Evolutionary conservation across 2,797 vertebrate species (phyloP), one percentile per base, ranked within the genome.

Genomic region (Heteromormyrus szaboi): DNA sequence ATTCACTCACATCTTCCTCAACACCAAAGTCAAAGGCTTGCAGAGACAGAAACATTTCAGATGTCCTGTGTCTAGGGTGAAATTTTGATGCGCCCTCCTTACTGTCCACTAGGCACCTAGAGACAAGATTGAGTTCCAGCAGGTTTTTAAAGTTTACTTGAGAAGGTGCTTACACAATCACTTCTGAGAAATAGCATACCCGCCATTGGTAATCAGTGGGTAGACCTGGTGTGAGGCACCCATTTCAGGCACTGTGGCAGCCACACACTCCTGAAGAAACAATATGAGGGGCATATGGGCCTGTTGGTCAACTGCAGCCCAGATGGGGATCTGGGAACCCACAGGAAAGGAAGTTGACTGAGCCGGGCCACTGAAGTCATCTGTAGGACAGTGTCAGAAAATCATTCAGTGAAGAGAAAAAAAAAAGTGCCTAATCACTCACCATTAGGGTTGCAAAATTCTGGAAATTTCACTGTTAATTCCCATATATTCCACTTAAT

Each of bases 261-360:
- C 94, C 0, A 96, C 95, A 90, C 97, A 97, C 89, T 97, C 94
- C 2, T 97, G 96, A 90, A 97, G 46, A 0, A 95, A 93, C 84
- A 97, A 90, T 56, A 94, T 90, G 84, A 97, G 81, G 0, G 96
- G 95, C 72, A 95, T 93, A 89, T 96, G 95, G 56, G 91, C 91
- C n/a, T 92, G 92, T 88, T 96, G 95, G 19, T 91, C 89, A 50
- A 97, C 95, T 22, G 94, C 94, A 0, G 96, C 96, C 94, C 96
- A 95, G 79, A 98, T 91, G 0, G 87, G 94, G 54, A 98, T 93
- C 48, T 93, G 85, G 0, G 96, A 94, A 0, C 96, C 93, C 0
- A 96, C 89, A 0, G 91, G 90, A 84, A 97, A 92, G 25, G 94
- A 12, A 1, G 93, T 95, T 0, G 90, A 92, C 87, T 92, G 87